phyloP scores from a whole-genome alignment of 2,113 vertebrate species.

The Oryzias javanicus region DNA sequence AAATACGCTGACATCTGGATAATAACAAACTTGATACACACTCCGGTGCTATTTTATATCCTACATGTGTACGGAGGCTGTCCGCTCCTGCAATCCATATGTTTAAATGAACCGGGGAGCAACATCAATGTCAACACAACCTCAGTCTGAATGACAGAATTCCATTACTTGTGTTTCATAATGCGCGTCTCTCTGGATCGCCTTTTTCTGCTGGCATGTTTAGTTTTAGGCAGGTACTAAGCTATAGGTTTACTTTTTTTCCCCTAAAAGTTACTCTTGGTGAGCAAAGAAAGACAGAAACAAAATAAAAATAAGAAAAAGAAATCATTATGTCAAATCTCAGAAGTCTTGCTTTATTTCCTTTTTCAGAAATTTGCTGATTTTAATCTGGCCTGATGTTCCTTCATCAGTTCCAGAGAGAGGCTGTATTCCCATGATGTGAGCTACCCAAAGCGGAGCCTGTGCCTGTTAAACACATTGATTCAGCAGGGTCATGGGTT shows the following conservation, averaged over 20 bases:
- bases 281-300: neutral
- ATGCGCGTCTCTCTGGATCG: neutral
- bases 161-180: neutral
- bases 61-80: neutral
- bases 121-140: neutral
- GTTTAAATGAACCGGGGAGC: neutral
- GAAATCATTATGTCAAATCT: neutral
- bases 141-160: neutral
- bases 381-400: slow-evolving; percentile 6
- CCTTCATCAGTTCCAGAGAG: slow-evolving; percentile 1
- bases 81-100: neutral
- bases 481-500: slow-evolving; percentile 67
- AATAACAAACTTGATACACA: neutral
- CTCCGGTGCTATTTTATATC: neutral
- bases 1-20: neutral
- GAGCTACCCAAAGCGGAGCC: slow-evolving; percentile 35
- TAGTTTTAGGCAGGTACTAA: neutral
- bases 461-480: slow-evolving; percentile 67
- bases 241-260: neutral
- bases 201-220: neutral
- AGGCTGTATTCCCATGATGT: slow-evolving; percentile 29
- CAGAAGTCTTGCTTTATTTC: no score
- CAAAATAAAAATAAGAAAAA: neutral
- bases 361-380: neutral
- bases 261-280: neutral